phyloP scores from a whole-genome alignment of 1,140 invertebrate species.

The Bombus balteatus region DNA sequence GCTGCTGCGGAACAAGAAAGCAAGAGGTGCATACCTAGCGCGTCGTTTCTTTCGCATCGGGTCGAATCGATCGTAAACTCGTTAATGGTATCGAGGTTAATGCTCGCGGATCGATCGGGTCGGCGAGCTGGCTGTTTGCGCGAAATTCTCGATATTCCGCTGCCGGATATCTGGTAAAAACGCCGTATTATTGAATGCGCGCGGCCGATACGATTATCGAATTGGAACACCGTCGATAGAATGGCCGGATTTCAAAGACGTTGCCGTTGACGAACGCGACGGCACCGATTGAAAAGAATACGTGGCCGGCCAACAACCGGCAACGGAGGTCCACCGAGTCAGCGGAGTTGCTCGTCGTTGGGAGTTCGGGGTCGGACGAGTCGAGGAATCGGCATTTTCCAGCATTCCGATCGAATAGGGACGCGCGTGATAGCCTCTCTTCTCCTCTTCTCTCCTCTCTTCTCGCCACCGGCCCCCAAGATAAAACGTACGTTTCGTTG shows the following conservation, averaged over 20 bases:
- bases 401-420: slow-evolving; percentile 9
- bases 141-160: not conserved
- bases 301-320: not conserved
- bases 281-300: no score
- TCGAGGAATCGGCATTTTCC: slow-evolving; percentile 27
- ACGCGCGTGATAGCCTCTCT: slow-evolving; percentile 18
- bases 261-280: no score
- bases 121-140: not conserved
- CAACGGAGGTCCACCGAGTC: no score
- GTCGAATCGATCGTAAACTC: slow-evolving; percentile 14
- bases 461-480: not conserved
- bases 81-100: not conserved
- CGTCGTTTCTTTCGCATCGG: not conserved
- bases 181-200: slow-evolving; percentile 9
- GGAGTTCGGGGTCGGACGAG: not conserved
- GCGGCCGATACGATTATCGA: slow-evolving; percentile 6
- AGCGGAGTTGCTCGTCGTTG: no score
- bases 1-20: not conserved
- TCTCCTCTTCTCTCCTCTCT: not conserved
- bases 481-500: not conserved
- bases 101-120: not conserved
- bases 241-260: not conserved
- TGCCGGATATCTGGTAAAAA: slow-evolving; percentile 12
- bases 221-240: slow-evolving; percentile 13
- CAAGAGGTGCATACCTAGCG: not conserved